Base-by-base conservation (phyloP, 2,888 invertebrate species). In the Cotesia congregata region DNA sequence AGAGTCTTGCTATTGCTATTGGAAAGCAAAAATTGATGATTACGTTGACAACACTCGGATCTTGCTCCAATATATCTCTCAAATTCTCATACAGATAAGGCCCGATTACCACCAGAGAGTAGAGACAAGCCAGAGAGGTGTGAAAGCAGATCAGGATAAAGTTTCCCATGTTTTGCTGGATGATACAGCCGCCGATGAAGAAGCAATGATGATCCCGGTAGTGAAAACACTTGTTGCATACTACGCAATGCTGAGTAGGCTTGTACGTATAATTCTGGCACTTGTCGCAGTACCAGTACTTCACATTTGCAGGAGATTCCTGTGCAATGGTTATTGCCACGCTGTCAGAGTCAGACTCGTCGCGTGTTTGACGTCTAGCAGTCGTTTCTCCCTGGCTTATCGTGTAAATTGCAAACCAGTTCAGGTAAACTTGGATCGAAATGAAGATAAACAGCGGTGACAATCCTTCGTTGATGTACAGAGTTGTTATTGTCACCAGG, bases 121-220 rank as follows among this genome's bases (percentile, higher is more conserved):
- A 86, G 7, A 86, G 38, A 62, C 87, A 87, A 0, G 85, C 83
- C 4, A 86, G 62, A 0, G 86, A 83, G 3, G 87, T 83, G 67
- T 87, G 83, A 5, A 86, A 81, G 73, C 87, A 87, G 6, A 86
- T 82, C n/a, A 87, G 40, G 60, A 87, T 85, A 59, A 87, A 87
- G 72, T 86, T 86, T 41, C 87, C 87, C 82, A 87, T 86, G 39
- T 87, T 87, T 59, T 86, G 84, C 2, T 83, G 80, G n/a, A 86
- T 60, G 17, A 87, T 78, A 62, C 87, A 87, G 20, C 82, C 81
- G 17, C 87, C 87, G 50, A 87, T 77, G 69, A 87, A 87, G 60
- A 86, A 86, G 60, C 87, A 87, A 73, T 87, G 87, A 78, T 87
- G 87, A 77, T 87, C 86, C 7, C 84, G 82, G 75, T 83, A 83